Conservation (phyloP, 2,888 invertebrate species). For the Spilosoma lubricipeda region DNA sequence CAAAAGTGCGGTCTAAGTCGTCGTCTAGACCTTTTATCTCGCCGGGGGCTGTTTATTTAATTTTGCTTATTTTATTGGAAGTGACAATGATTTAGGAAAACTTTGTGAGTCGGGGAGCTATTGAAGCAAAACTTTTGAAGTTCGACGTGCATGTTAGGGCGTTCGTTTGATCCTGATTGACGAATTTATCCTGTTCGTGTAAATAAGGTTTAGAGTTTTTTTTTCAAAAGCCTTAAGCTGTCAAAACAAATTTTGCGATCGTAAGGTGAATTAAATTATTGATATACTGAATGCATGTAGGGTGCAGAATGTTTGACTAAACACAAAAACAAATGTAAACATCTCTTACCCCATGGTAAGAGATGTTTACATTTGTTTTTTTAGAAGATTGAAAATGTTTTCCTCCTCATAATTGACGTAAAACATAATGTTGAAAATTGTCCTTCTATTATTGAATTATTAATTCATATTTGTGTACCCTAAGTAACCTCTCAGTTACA, state of each 20-base stretch:
- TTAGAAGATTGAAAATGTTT: conserved; percentile 28
- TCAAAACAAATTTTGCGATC: conserved; percentile 69
- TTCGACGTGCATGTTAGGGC: conserved; percentile 56
- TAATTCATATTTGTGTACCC: neutral
- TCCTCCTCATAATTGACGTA: conserved; percentile 8
- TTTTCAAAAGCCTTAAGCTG: conserved; percentile 61
- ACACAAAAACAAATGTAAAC: no score
- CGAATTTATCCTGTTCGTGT: conserved; percentile 76
- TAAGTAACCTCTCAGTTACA: neutral
- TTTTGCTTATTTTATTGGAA: conserved; percentile 83
- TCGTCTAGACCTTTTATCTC: conserved; percentile 83
- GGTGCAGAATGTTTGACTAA: conserved; percentile 57
- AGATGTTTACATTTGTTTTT: conserved; percentile 40
- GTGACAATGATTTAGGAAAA: conserved; percentile 82
- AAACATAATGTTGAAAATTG: neutral
- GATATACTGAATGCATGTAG: conserved; percentile 59
- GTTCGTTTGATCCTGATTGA: conserved; percentile 81
- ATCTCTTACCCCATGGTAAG: conserved; percentile 59
- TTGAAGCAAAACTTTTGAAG: conserved; percentile 61
- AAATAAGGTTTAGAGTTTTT: conserved; percentile 71
- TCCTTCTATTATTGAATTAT: neutral
- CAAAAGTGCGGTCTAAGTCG: conserved; percentile 81
- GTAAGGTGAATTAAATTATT: conserved; percentile 71
- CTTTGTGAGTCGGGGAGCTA: conserved; percentile 59
- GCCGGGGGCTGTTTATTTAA: conserved; percentile 81